Conservation (phyloP, 2,113 vertebrate species). For the Lepus timidus region DNA sequence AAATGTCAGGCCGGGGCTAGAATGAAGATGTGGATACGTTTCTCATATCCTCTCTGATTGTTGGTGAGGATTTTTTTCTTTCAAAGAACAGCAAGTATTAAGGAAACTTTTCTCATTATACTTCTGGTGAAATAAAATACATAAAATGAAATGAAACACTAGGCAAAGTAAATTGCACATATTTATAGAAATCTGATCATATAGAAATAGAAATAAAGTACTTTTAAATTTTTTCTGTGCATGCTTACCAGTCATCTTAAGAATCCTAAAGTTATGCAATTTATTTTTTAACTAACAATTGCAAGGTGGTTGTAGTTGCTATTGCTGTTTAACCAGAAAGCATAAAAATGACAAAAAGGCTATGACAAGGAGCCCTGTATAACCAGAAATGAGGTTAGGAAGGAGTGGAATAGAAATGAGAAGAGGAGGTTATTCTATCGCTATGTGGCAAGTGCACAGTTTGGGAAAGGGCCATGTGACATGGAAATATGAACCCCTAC, state of each 20-base stretch:
- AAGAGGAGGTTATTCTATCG: fast-evolving
- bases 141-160: neutral
- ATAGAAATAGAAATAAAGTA: conserved; percentile 35
- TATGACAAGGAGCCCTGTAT: neutral
- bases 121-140: neutral
- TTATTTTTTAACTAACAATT: neutral
- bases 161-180: neutral
- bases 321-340: neutral
- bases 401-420: neutral
- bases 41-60: neutral
- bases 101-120: neutral
- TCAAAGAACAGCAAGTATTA: neutral
- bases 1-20: conserved; percentile 32
- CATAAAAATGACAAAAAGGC: neutral
- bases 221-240: neutral
- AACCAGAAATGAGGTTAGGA: neutral
- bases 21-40: neutral
- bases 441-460: neutral
- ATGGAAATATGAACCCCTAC: neutral
- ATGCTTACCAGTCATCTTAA: neutral
- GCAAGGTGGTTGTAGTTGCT: neutral
- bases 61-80: conserved; percentile 20
- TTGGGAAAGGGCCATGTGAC: neutral
- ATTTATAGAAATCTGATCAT: conserved; percentile 5
- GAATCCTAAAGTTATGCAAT: neutral